Percentiles rank a stretch among this genome's conserved stretches.
These are phyloP conservation scores for Proteles cristata DNA, from an alignment of 2,113 vertebrate genomes.

Conservation along the genomic window DNA sequence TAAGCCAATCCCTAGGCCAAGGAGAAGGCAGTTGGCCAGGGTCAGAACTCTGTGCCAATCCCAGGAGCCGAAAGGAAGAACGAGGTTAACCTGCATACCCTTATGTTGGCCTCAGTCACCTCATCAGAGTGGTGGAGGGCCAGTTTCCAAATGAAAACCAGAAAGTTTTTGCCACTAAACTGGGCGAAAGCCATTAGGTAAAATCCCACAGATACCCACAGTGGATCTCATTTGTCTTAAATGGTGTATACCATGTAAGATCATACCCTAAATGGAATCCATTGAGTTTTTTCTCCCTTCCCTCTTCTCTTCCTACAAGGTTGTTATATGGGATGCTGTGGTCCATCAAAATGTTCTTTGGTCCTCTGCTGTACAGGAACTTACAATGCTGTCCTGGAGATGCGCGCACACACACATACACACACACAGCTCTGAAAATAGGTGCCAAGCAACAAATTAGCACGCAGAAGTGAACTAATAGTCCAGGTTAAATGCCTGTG, in stretches of 20 bases:
- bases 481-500: background rate
- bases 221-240: background rate
- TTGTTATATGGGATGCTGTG: background rate
- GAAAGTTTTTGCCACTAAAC: background rate
- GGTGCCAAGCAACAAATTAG: background rate
- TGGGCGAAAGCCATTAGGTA: background rate
- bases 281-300: background rate
- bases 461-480: background rate
- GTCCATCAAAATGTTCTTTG: constrained; percentile 1
- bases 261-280: background rate
- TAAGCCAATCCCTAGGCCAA: background rate
- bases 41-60: background rate
- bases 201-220: background rate
- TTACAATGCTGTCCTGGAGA: background rate
- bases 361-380: background rate
- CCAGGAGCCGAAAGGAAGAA: background rate
- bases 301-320: background rate
- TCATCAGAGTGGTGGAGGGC: background rate
- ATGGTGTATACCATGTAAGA: background rate
- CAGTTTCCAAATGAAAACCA: background rate
- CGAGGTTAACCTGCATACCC: background rate
- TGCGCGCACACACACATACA: background rate
- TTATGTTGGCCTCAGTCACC: background rate
- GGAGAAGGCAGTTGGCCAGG: background rate
- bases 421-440: background rate